Evolutionary conservation across 2,888 invertebrate species (phyloP).

Genomic region (Zele albiditarsus): DNA sequence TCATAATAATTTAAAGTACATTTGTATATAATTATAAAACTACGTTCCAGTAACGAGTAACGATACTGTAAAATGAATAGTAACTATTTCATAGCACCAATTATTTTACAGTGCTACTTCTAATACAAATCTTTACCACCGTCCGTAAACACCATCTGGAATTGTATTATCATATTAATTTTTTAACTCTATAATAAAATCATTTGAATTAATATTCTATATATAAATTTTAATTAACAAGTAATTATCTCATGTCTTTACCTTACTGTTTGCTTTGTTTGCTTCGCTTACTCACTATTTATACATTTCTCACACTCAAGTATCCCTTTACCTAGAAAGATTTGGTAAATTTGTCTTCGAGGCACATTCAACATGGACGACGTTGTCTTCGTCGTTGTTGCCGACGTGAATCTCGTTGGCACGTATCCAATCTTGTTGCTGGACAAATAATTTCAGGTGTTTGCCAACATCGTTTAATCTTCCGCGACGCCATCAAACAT

Average conservation of each 20-base stretch:
- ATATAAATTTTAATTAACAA: not conserved
- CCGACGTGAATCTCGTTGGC: slow-evolving; percentile 41
- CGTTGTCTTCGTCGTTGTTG: not conserved
- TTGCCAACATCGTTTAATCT: slow-evolving; percentile 61
- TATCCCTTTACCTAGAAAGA: not conserved
- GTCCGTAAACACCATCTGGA: no score
- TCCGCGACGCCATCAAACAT: slow-evolving; percentile 54
- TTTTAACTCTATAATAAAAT: no score
- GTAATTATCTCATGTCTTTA: not conserved
- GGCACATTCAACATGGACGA: not conserved
- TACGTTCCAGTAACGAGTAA: no score
- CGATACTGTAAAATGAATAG: no score
- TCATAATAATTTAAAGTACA: no score
- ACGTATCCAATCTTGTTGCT: slow-evolving; percentile 54
- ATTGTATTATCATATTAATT: no score
- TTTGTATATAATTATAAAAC: no score
- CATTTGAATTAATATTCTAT: no score
- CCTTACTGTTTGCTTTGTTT: not conserved
- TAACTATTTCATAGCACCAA: no score
- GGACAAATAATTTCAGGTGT: slow-evolving; percentile 59
- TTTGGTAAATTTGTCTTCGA: slow-evolving; percentile 10
- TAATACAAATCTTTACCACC: no score
- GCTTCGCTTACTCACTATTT: not conserved
- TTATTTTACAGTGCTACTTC: no score
- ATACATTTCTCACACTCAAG: not conserved